Conservation (phyloP, 2,888 invertebrate genomes). For the Troglohyphantes excavatus region DNA sequence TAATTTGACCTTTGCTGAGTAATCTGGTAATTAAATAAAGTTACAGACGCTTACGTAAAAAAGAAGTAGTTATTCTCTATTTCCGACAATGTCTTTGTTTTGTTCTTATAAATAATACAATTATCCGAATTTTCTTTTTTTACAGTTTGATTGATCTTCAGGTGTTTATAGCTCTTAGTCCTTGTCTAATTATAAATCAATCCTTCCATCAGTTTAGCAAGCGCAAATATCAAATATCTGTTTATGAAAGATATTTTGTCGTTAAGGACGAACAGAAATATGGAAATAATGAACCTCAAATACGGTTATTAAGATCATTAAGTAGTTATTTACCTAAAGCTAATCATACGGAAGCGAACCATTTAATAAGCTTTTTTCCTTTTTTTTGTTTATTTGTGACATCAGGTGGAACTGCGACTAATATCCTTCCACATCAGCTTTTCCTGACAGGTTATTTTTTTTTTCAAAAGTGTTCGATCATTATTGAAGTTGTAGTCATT, state of each 20-base stretch:
- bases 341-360: constrained; percentile 1
- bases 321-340: neutral
- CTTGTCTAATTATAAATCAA: neutral
- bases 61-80: too few species aligned
- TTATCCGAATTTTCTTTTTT: too few species aligned
- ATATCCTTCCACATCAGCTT: neutral
- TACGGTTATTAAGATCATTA: constrained; percentile 9
- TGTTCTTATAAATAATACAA: too few species aligned
- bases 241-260: neutral
- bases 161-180: neutral
- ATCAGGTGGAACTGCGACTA: neutral
- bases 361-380: neutral
- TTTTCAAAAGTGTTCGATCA: neutral
- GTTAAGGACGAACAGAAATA: neutral
- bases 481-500: neutral
- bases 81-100: too few species aligned
- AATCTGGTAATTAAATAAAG: too few species aligned
- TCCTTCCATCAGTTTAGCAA: neutral
- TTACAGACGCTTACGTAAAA: too few species aligned
- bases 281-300: neutral
- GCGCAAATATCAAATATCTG: neutral
- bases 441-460: neutral
- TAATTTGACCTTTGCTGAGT: too few species aligned
- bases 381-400: neutral
- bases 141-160: neutral